Percentiles rank a stretch among this genome's conserved stretches.
Evolutionary conservation across 2,888 invertebrate genomes (phyloP).

Genomic region (Drosophila austrosaltans): DNA sequence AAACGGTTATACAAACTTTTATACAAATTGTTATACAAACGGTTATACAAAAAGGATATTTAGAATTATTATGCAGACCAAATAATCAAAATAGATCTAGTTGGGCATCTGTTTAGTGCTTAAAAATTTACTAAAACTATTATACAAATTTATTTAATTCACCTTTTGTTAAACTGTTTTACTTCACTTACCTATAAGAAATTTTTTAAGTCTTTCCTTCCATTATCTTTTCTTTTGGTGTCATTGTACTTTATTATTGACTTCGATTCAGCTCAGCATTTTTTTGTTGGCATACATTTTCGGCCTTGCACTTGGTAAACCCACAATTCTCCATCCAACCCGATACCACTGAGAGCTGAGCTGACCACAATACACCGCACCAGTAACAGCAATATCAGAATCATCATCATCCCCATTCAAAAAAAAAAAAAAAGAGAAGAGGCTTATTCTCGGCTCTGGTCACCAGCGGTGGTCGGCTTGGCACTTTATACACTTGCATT

Average conservation of each 20-base stretch:
- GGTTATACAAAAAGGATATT: too few relatives aligned
- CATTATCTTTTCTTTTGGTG: not conserved
- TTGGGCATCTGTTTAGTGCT: too few relatives aligned
- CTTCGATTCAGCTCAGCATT: not conserved
- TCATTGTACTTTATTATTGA: not conserved
- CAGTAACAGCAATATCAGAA: not conserved
- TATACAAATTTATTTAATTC: not conserved
- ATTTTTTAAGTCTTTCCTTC: not conserved
- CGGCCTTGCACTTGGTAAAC: not conserved
- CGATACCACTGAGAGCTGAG: not conserved
- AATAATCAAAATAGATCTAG: too few relatives aligned
- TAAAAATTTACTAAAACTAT: not conserved
- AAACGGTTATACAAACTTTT: too few relatives aligned
- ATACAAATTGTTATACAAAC: too few relatives aligned
- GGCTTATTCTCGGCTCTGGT: slow-evolving; percentile 44
- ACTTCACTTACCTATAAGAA: not conserved
- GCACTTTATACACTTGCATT: slow-evolving; percentile 51
- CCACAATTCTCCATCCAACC: not conserved
- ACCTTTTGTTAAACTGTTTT: not conserved
- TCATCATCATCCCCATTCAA: not conserved
- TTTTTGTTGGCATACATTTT: slow-evolving; percentile 1
- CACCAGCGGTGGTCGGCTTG: slow-evolving; percentile 16
- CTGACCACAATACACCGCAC: slow-evolving; percentile 16
- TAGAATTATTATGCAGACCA: too few relatives aligned
- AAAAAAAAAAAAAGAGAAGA: slow-evolving; percentile 1